These are phyloP conservation scores for Oeneis ivallda DNA, from an alignment of 2,888 invertebrate species.

Conservation along the genomic window DNA sequence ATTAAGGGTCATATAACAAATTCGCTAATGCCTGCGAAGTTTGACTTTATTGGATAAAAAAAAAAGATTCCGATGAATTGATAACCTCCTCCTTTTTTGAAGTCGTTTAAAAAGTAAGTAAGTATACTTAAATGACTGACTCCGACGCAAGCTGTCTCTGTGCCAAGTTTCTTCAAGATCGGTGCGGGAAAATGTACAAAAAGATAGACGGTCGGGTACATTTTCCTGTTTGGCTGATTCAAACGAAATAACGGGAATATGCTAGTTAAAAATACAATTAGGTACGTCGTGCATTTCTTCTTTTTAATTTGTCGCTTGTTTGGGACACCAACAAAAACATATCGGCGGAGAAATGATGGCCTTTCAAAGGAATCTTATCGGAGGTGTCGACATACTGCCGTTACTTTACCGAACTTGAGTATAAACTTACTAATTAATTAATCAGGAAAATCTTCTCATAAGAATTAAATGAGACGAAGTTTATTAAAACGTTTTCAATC, in stretches of 20 bases:
- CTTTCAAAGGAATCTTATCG: conserved; percentile 16
- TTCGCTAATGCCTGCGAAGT: no score
- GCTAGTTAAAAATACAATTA: conserved; percentile 6
- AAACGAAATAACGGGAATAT: background rate
- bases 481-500: background rate
- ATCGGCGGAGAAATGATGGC: conserved; percentile 11
- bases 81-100: no score
- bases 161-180: no score
- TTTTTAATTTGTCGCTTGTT: conserved; percentile 10
- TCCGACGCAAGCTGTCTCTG: no score
- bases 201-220: no score
- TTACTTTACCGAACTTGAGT: conserved; percentile 21
- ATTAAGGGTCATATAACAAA: no score
- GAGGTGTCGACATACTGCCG: conserved; percentile 24
- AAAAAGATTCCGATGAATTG: no score
- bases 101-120: no score
- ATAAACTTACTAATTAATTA: conserved; percentile 21
- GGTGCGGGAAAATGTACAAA: no score
- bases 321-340: background rate
- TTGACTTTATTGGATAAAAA: no score
- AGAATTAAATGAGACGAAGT: background rate
- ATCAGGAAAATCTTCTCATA: background rate
- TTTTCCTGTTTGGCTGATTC: background rate
- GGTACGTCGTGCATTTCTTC: background rate
- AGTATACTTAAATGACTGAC: no score